phyloP scores from a whole-genome alignment of 2,888 invertebrate species.

The Dexiosoma caninum region DNA sequence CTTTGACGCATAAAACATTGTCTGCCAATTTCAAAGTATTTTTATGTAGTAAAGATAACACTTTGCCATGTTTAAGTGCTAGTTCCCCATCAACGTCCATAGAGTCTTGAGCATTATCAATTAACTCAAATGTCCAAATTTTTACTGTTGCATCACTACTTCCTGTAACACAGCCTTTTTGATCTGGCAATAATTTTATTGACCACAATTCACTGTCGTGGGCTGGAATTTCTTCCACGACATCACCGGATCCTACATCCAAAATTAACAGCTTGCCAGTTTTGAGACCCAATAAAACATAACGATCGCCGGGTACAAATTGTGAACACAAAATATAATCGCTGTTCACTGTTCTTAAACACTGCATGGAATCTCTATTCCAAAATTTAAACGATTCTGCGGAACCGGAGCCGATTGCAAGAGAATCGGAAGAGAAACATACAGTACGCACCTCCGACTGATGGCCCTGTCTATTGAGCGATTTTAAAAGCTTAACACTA shows the following conservation, averaged over 20 bases:
- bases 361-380: constrained; percentile 86
- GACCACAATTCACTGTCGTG: constrained; percentile 90
- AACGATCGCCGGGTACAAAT: constrained; percentile 93
- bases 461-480: constrained; percentile 88
- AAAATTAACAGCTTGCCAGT: constrained; percentile 89
- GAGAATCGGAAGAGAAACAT: constrained; percentile 93
- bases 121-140: constrained; percentile 95
- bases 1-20: constrained; percentile 88
- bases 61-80: constrained; percentile 76
- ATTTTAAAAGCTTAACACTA: constrained; percentile 79
- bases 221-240: constrained; percentile 90
- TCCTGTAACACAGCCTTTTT: constrained; percentile 90
- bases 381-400: constrained; percentile 94
- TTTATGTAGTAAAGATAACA: constrained; percentile 87
- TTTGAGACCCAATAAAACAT: constrained; percentile 91
- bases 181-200: constrained; percentile 87
- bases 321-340: constrained; percentile 84
- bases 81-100: constrained; percentile 35
- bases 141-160: constrained; percentile 94
- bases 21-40: constrained; percentile 93
- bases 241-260: constrained; percentile 88
- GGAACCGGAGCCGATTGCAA: constrained; percentile 91
- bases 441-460: constrained; percentile 92
- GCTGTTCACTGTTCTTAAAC: constrained; percentile 83
- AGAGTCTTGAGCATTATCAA: constrained; percentile 83